Conservation (phyloP, 2,797 vertebrate genomes). For the Acanthis flammea region DNA sequence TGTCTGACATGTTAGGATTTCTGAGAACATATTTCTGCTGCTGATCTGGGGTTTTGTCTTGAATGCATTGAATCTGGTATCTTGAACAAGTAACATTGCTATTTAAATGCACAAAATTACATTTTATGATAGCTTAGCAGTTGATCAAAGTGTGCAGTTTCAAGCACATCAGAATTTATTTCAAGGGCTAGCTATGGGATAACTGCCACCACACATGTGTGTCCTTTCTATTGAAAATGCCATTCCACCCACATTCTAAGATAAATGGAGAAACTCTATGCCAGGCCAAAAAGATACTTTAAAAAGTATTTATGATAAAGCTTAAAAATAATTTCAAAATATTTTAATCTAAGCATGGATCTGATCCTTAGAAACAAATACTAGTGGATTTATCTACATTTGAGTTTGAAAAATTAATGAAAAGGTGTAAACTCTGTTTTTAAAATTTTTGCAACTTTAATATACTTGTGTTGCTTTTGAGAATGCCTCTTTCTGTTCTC, state of each 20-base stretch:
- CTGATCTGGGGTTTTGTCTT: neutral
- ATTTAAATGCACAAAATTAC: neutral
- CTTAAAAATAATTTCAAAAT: neutral
- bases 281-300: neutral
- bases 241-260: neutral
- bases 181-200: neutral
- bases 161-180: neutral
- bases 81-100: neutral
- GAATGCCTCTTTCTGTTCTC: neutral
- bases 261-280: neutral
- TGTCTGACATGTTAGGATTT: neutral
- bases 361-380: neutral
- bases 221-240: neutral
- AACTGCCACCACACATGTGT: neutral
- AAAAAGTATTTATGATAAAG: neutral
- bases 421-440: neutral
- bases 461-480: neutral
- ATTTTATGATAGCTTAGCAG: neutral
- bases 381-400: neutral
- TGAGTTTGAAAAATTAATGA: neutral
- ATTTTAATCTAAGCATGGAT: neutral
- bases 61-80: neutral
- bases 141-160: neutral
- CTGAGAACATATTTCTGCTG: neutral
- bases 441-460: neutral